Conservation (phyloP, 2,888 invertebrate genomes). For the Leptopilina myrica region DNA sequence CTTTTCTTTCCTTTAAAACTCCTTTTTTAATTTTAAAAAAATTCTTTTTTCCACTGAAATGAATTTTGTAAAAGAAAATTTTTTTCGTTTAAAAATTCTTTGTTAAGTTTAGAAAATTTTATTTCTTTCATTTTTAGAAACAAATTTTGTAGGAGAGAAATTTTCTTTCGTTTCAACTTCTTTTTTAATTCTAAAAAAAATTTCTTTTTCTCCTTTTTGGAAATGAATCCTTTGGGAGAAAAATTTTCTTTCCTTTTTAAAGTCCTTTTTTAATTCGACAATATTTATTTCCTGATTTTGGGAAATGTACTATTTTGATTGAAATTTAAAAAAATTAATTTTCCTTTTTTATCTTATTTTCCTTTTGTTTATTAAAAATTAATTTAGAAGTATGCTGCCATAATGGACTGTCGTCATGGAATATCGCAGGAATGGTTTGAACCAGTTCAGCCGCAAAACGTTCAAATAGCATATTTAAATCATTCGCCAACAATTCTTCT, state of each 20-base stretch:
- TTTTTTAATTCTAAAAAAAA: not conserved
- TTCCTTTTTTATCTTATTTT: not conserved
- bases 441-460: conserved; percentile 51
- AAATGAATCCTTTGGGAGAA: no score
- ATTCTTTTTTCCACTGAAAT: no score
- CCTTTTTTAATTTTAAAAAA: no score
- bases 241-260: not conserved
- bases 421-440: conserved; percentile 62
- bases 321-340: not conserved
- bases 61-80: no score
- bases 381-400: conserved; percentile 64
- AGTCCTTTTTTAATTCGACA: not conserved
- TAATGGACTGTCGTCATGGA: conserved; percentile 64
- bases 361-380: not conserved
- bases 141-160: no score
- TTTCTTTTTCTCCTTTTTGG: not conserved
- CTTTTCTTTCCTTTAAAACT: no score
- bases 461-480: conserved; percentile 56
- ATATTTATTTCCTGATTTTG: not conserved
- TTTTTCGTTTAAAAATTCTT: no score
- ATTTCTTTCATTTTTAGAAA: no score
- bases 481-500: conserved; percentile 52
- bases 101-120: no score
- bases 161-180: no score
- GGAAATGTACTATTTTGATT: not conserved